Base-by-base conservation (phyloP, 2,888 invertebrate genomes). In the Ligdia adustata region DNA sequence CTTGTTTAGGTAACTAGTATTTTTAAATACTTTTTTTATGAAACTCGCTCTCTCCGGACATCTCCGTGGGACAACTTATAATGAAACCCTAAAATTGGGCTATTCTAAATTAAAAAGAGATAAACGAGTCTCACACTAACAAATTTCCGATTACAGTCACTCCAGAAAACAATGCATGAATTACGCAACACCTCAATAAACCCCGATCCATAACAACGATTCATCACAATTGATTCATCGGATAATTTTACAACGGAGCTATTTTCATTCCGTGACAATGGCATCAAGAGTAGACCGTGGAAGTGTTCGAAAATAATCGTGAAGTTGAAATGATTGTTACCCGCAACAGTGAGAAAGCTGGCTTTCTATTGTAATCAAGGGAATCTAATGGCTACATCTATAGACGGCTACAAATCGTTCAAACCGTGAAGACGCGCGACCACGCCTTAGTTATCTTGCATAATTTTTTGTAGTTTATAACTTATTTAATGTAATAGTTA, bases 321-420 rank as follows among this genome's bases (percentile, higher is more conserved):
- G 72, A 75, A 73, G 66, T 61, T 55, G 59, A 60, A 69, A 74
- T 75, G 65, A 72, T 69, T 74, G 69, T 76, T 72, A 66, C 64
- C 60, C 60, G 62, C 66, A 64, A 66, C 72, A 64, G 60, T 69
- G 78, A 74, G 83, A 86, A 84, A 84, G 82, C 68, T 63, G n/a
- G 64, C 69, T 73, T 84, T 87, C 84, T 86, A 82, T 79, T 76
- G 66, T 72, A 73, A 79, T 77, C 68, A 81, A 79, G 69, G 74
- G 76, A 75, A 75, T 74, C 77, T 74, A 76, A 79, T 76, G 62
- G 65, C 65, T 66, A 72, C 74, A 67, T 22, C n/a, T 22, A 71
- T 22, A 74, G 43, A 51, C 24, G 46, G 37, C 33, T 45, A 42
- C 42, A 22, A 22, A n/a, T 22, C 2, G 22, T 22, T 22, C 18